Percentiles rank a stretch among this genome's conserved stretches.
Conservation (phyloP, 2,797 vertebrate species). For the Caiman crocodilus region DNA sequence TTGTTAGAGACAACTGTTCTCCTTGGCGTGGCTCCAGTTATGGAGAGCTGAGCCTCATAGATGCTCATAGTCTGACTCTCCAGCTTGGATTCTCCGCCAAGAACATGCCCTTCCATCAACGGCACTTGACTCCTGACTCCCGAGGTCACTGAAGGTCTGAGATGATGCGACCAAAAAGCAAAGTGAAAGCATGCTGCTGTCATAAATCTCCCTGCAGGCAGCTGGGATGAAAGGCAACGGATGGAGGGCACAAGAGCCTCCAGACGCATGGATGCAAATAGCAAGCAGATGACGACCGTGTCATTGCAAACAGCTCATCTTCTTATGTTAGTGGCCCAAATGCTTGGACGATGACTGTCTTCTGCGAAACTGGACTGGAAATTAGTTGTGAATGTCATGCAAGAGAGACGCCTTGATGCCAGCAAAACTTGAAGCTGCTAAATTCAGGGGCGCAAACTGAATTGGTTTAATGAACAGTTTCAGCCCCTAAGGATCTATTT, state of each 20-base stretch:
- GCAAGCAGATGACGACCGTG: background rate
- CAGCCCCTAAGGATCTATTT: background rate
- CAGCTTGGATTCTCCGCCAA: background rate
- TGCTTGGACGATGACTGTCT: background rate
- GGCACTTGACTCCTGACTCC: background rate
- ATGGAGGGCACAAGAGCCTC: background rate
- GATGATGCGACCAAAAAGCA: background rate
- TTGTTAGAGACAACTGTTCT: background rate
- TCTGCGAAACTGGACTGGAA: background rate
- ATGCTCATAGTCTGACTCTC: background rate
- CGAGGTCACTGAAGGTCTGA: background rate
- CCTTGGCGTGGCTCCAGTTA: background rate
- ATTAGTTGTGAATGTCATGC: background rate
- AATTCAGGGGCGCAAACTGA: background rate
- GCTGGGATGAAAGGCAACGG: background rate
- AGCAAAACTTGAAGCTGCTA: background rate
- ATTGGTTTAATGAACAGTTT: background rate
- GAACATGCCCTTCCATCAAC: background rate
- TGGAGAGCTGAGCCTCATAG: background rate
- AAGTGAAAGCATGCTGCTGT: background rate
- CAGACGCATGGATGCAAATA: background rate
- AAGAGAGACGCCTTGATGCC: background rate
- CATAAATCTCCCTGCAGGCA: background rate
- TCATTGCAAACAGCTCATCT: background rate
- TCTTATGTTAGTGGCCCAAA: background rate